A percentile compares a stretch with the other conserved stretches of the same genome.
These are phyloP conservation scores for Cremastobaeus sp. DNA, from an alignment of 2,888 invertebrate species.

Conservation along the genomic window DNA sequence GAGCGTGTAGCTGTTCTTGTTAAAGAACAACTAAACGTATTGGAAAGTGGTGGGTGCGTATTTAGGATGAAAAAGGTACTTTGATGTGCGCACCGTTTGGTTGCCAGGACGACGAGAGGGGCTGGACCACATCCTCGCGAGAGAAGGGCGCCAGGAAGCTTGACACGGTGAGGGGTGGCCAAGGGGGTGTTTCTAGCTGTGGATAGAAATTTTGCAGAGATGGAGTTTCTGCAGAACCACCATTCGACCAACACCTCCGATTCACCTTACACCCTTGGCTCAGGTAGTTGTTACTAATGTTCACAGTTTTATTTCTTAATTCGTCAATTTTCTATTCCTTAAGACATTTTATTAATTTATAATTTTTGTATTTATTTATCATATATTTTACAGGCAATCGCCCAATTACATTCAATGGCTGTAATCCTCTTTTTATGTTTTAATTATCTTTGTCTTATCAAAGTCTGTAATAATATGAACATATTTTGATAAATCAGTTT, in stretches of 20 bases:
- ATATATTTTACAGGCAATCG: too few species aligned
- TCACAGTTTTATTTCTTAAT: too few species aligned
- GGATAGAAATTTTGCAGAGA: conserved; percentile 75
- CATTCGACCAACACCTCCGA: conserved; percentile 77
- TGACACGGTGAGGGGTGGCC: conserved; percentile 65
- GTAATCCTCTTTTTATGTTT: too few species aligned
- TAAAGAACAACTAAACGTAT: conserved; percentile 40
- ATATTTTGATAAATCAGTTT: too few species aligned
- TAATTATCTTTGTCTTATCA: too few species aligned
- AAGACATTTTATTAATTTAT: too few species aligned
- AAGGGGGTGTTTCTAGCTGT: conserved; percentile 75
- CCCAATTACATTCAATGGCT: too few species aligned
- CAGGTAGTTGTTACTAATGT: conserved; percentile 73
- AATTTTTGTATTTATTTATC: too few species aligned
- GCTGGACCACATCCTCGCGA: conserved; percentile 74
- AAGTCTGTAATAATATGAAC: too few species aligned
- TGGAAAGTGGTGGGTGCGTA: conserved; percentile 36
- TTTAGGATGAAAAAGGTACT: conserved; percentile 63
- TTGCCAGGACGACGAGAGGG: conserved; percentile 77
- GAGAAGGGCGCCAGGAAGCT: conserved; percentile 65
- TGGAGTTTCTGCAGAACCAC: conserved; percentile 78
- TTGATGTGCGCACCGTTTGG: conserved; percentile 67
- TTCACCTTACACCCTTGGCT: conserved; percentile 75
- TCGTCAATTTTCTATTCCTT: too few species aligned
- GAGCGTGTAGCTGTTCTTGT: conserved; percentile 27